Conservation (phyloP, 92 coral and sea anemone species). For the Micromussa lordhowensis region DNA sequence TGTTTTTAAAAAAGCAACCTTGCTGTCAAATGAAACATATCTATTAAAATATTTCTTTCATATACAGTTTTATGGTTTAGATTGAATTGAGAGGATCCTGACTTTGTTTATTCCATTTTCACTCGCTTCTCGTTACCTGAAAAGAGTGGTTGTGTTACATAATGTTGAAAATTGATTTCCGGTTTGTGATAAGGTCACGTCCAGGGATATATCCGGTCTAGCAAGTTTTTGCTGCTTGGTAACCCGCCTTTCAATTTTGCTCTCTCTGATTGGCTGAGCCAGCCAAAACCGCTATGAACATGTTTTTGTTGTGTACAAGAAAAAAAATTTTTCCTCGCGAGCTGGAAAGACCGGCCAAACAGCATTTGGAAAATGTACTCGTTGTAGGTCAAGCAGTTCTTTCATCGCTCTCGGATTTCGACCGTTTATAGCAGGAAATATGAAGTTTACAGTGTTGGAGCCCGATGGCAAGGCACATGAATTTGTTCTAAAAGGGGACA, state of each 20-base stretch:
- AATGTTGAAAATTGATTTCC: slow-evolving; percentile 19
- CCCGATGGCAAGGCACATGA: slow-evolving; percentile 92
- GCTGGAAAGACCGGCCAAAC: slow-evolving; percentile 44
- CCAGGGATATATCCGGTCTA: slow-evolving; percentile 65
- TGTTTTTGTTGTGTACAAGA: slow-evolving; percentile 69
- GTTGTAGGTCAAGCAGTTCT: background rate
- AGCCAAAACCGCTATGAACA: slow-evolving; percentile 62
- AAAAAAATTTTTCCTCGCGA: slow-evolving; percentile 25
- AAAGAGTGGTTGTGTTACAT: slow-evolving; percentile 36
- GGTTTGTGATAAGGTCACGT: slow-evolving; percentile 16
- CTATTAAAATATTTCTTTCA: background rate
- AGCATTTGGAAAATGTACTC: slow-evolving; percentile 23
- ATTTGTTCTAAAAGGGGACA: slow-evolving; percentile 88
- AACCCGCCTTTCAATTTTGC: slow-evolving; percentile 37
- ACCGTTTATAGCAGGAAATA: slow-evolving; percentile 24
- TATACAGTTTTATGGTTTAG: background rate
- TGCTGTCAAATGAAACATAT: background rate
- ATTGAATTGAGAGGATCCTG: background rate
- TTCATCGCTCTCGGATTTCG: background rate
- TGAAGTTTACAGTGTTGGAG: slow-evolving; percentile 91
- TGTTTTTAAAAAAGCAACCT: background rate
- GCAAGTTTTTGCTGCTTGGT: slow-evolving; percentile 78
- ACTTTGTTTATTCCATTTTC: background rate
- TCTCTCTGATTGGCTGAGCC: slow-evolving; percentile 77
- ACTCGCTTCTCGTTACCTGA: no score